Base-by-base conservation (phyloP, 2,113 vertebrate genomes). In the Mungos mungo region DNA sequence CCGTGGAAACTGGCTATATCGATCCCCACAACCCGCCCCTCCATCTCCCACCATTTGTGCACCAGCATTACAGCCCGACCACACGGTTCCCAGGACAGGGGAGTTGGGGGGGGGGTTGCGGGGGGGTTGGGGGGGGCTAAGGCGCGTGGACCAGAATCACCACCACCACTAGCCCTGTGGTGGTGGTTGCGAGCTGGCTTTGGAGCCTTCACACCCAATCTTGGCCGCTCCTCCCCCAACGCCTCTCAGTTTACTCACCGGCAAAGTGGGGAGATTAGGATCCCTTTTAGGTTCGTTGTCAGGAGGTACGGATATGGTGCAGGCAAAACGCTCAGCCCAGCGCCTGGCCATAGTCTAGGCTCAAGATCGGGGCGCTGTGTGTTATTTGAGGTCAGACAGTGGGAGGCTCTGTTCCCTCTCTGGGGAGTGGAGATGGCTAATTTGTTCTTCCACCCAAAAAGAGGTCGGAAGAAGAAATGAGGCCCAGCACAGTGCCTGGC, bases 201-300 rank as follows among this genome's bases (percentile, higher is more conserved):
- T 47, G 57, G 35, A 45, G 41, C 33, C 2, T 29, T 50, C 41
- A 21, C 50, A 35, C 54, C 27, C 45, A 29, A 6, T 68, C 54
- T 57, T 12, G 54, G 27, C 52, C 10, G 1, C 45, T 29, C 23
- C 86, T 21, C 11, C 52, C 87, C 54, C 19, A 3, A 14, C 74
- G 12, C 19, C n/a, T 47, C 89, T 90, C 60, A 25, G 66, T 38
- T 50, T 65, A 77, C 90, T 93, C 50, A 92, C 93, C 91, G 83
- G 91, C 52, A 13, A 76, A 89, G 50, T 81, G 88, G 80, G 83
- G 76, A n/a, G 57, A 23, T 79, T 33, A 72, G 18, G 65, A 38
- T 52, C 41, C 38, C 54, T 47, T n/a, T 38, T 52, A 57, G 15
- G 52, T 29, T 47, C 31, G 19, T 60, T 74, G 41, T 9, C 52